These are phyloP conservation scores for Anarsia innoxiella DNA, from an alignment of 2,888 invertebrate genomes.

Conservation along the genomic window DNA sequence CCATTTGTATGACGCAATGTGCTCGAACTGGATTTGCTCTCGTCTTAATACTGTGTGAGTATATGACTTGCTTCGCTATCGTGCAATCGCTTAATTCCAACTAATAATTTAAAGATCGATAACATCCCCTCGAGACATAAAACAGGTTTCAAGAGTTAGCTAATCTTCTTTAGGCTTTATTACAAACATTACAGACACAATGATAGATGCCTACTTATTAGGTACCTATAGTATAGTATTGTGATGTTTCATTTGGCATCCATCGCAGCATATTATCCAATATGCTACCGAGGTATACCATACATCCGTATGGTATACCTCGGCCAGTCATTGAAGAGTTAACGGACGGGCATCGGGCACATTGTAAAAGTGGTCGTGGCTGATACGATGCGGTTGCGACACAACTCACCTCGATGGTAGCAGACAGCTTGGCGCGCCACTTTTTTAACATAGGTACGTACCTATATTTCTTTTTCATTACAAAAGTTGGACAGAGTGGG, in stretches of 20 bases:
- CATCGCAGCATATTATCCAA: no score
- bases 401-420: constrained; percentile 37
- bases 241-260: no score
- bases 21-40: constrained; percentile 62
- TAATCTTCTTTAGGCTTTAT: not conserved
- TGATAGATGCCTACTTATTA: no score
- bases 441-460: constrained; percentile 47
- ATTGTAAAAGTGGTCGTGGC: constrained; percentile 30
- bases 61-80: constrained; percentile 18
- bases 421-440: constrained; percentile 73
- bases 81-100: constrained; percentile 2
- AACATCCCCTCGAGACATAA: constrained; percentile 4
- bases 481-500: constrained; percentile 52
- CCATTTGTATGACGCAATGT: constrained; percentile 63
- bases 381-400: constrained; percentile 33
- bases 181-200: no score
- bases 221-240: no score
- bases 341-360: no score
- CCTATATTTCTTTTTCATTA: constrained; percentile 48
- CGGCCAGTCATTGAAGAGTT: no score
- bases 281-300: no score
- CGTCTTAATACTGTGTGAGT: constrained; percentile 48
- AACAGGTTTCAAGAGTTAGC: constrained; percentile 2
- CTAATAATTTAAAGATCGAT: constrained; percentile 5
- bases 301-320: no score